These are phyloP conservation scores for Drosophila equinoxialis DNA, from an alignment of 1,140 invertebrate genomes.

Conservation along the genomic window DNA sequence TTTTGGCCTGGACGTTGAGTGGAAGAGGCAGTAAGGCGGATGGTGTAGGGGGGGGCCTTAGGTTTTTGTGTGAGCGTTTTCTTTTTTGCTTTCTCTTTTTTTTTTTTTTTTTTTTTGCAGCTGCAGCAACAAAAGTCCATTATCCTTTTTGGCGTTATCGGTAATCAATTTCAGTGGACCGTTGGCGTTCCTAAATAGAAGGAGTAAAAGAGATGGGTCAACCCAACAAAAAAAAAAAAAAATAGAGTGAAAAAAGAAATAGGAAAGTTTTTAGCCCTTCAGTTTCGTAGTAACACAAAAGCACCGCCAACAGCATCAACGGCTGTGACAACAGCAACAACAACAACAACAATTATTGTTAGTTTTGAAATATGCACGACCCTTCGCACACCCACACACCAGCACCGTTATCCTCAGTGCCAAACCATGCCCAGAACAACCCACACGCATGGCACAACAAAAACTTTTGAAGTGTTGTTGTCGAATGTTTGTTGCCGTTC, in stretches of 20 bases:
- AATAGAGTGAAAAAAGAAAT: too few species aligned
- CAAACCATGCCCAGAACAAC: not conserved
- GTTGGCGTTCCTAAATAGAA: not conserved
- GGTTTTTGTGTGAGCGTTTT: slow-evolving; percentile 27
- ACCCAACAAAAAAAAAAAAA: slow-evolving; percentile 19
- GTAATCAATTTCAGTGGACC: slow-evolving; percentile 77
- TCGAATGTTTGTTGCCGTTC: slow-evolving; percentile 38
- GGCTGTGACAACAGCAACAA: slow-evolving; percentile 20
- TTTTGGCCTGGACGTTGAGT: slow-evolving; percentile 32
- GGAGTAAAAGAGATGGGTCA: slow-evolving; percentile 7
- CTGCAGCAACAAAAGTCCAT: slow-evolving; percentile 76
- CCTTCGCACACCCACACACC: not conserved
- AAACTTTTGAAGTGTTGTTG: slow-evolving; percentile 60
- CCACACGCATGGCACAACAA: slow-evolving; percentile 52
- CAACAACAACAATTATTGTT: slow-evolving; percentile 61
- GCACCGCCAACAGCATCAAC: slow-evolving; percentile 31
- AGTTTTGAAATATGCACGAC: slow-evolving; percentile 78
- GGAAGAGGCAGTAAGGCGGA: not conserved
- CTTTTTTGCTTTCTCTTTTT: not conserved
- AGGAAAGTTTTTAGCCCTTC: slow-evolving; percentile 38
- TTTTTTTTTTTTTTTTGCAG: slow-evolving; percentile 33
- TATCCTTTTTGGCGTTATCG: slow-evolving; percentile 77
- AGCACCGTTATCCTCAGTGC: not conserved
- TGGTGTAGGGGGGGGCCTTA: not conserved
- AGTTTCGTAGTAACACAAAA: slow-evolving; percentile 51